phyloP scores from a whole-genome alignment of 2,888 invertebrate genomes.

The Aproaerema taeniolella region DNA sequence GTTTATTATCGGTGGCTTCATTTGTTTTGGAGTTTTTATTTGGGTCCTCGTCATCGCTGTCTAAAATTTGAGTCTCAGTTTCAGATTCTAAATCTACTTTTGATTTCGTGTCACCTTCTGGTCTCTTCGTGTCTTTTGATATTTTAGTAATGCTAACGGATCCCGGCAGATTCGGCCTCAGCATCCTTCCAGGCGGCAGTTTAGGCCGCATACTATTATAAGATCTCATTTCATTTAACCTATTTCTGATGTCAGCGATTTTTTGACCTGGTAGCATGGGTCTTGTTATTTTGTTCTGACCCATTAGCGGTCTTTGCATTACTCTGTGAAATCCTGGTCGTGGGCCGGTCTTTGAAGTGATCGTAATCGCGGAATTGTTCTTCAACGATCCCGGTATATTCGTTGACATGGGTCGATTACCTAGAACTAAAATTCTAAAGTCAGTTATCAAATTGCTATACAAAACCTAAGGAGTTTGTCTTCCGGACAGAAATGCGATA shows the following conservation, averaged over 20 bases:
- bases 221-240: conserved; percentile 53
- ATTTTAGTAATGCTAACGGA: conserved; percentile 69
- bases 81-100: conserved; percentile 48
- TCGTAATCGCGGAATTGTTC: conserved; percentile 79
- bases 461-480: conserved; percentile 12
- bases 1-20: conserved; percentile 23
- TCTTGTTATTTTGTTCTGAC: conserved; percentile 49
- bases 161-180: conserved; percentile 54
- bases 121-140: conserved; percentile 49
- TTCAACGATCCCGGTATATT: conserved; percentile 73
- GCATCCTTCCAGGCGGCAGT: conserved; percentile 42
- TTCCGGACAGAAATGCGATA: no score
- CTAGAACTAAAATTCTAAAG: conserved; percentile 57
- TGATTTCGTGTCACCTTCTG: conserved; percentile 29
- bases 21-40: conserved; percentile 26
- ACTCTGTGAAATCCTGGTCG: conserved; percentile 57
- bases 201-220: conserved; percentile 50
- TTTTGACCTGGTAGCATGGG: conserved; percentile 59
- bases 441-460: no score
- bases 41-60: conserved; percentile 57
- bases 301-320: conserved; percentile 49
- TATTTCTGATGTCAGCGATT: conserved; percentile 57
- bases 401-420: conserved; percentile 47
- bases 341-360: conserved; percentile 68
- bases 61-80: conserved; percentile 61